Evolutionary conservation across 2,888 invertebrate species (phyloP).

Genomic region (Yponomeuta plumbellus): DNA sequence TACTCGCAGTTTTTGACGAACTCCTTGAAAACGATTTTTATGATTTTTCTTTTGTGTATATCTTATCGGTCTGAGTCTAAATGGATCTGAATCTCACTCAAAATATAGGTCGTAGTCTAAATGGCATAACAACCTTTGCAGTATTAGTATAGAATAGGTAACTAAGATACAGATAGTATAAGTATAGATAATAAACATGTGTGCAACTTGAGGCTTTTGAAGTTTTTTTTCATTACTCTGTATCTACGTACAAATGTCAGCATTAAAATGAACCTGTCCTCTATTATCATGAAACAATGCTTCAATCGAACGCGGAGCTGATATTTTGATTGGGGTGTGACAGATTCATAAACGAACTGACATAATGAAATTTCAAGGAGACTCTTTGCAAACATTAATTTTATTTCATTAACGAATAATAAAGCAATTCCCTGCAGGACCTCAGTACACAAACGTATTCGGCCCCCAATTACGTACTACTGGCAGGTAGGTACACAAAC

Average conservation of each 20-base stretch:
- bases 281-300: background rate
- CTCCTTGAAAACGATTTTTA: too few species aligned
- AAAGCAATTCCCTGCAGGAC: conserved; percentile 6
- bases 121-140: too few species aligned
- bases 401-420: conserved; percentile 6
- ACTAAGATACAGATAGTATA: too few species aligned
- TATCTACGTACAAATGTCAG: background rate
- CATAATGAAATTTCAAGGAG: conserved; percentile 1
- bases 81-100: too few species aligned
- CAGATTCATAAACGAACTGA: background rate
- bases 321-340: background rate
- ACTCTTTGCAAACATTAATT: background rate
- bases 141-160: too few species aligned
- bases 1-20: too few species aligned
- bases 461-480: conserved; percentile 6
- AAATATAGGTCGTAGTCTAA: too few species aligned
- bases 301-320: background rate
- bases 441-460: background rate
- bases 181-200: too few species aligned
- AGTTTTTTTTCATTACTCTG: too few species aligned
- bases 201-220: too few species aligned
- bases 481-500: conserved; percentile 9
- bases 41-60: too few species aligned
- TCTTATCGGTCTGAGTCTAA: too few species aligned
- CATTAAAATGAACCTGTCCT: background rate